A percentile compares a stretch with the other conserved stretches of the same genome.
phyloP scores from a whole-genome alignment of 2,797 vertebrate genomes.

The Cheirogaleus major region DNA sequence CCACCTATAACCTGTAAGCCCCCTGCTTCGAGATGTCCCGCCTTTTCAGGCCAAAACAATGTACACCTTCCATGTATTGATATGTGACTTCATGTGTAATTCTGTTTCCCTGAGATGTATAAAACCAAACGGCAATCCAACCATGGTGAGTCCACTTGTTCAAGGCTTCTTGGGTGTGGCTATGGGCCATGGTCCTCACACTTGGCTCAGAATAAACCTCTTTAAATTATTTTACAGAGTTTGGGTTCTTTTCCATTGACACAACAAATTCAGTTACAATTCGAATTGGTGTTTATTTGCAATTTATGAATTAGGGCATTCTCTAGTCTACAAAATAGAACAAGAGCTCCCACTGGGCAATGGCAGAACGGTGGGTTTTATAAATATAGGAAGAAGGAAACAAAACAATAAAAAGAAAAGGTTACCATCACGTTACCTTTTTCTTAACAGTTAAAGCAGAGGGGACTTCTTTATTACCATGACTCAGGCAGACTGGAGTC shows the following conservation, averaged over 20 bases:
- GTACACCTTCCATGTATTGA: neutral
- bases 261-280: neutral
- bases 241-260: neutral
- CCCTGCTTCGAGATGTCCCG: neutral
- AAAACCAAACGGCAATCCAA: neutral
- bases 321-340: neutral
- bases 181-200: neutral
- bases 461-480: neutral
- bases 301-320: neutral
- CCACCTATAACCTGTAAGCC: neutral
- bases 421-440: neutral
- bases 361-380: neutral
- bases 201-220: neutral
- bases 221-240: neutral
- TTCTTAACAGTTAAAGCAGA: neutral
- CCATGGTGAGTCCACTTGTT: neutral
- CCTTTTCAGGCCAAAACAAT: neutral
- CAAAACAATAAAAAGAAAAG: neutral
- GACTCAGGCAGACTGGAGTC: neutral
- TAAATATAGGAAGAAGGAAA: neutral
- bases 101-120: neutral
- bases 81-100: neutral
- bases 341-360: neutral
- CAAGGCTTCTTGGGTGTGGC: neutral
- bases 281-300: neutral